Conservation (phyloP, 2,888 invertebrate species). For the Lepetodrilus schrolli region DNA sequence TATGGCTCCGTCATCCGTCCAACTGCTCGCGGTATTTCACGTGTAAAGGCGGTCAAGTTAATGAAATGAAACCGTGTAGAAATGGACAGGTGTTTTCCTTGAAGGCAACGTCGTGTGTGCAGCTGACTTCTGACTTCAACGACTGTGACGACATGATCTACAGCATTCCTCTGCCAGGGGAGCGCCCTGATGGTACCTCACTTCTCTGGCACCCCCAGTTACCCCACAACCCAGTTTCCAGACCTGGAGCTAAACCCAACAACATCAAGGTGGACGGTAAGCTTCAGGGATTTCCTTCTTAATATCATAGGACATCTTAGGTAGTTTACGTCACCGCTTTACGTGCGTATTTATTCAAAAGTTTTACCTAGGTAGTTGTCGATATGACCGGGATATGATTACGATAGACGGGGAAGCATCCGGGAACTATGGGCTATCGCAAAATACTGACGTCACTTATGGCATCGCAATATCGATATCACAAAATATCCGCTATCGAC, state of each 20-base stretch:
- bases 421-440: too few species aligned
- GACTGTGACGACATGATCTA: constrained; percentile 35
- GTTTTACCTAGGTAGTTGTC: too few species aligned
- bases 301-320: too few species aligned
- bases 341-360: too few species aligned
- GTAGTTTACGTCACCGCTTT: too few species aligned
- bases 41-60: constrained; percentile 32
- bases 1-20: constrained; percentile 35
- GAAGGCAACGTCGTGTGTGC: constrained; percentile 28
- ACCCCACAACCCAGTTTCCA: constrained; percentile 1
- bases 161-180: neutral
- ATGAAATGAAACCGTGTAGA: constrained; percentile 28
- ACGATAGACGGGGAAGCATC: too few species aligned
- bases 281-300: too few species aligned
- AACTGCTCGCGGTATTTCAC: constrained; percentile 37
- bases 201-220: constrained; percentile 32
- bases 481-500: too few species aligned
- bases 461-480: too few species aligned
- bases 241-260: neutral
- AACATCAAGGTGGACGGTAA: constrained; percentile 5
- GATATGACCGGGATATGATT: too few species aligned
- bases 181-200: neutral
- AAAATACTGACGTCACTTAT: too few species aligned
- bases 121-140: constrained; percentile 3
- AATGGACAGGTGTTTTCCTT: constrained; percentile 32